phyloP scores from a whole-genome alignment of 1,140 invertebrate species.

The Idris sp. region DNA sequence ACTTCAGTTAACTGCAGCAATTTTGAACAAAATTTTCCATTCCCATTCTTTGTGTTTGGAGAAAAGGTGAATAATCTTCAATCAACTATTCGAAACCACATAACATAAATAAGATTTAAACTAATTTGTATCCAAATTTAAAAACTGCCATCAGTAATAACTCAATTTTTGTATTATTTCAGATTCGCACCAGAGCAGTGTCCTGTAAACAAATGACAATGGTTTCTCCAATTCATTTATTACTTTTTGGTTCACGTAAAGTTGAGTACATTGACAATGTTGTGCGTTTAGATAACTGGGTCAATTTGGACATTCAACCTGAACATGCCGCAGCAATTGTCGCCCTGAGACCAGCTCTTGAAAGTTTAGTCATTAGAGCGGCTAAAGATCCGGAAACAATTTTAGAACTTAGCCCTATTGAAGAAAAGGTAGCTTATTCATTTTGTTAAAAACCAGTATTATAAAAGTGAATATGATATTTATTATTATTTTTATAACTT shows the following conservation, averaged over 20 bases:
- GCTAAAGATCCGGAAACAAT: conserved; percentile 84
- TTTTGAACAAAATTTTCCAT: conserved; percentile 90
- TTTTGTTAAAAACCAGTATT: neutral
- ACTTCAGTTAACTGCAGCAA: conserved; percentile 97
- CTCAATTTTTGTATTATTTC: conserved; percentile 23
- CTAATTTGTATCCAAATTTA: no score
- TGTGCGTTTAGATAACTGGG: conserved; percentile 93
- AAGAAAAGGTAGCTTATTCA: conserved; percentile 77
- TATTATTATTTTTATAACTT: conserved; percentile 58
- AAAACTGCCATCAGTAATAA: no score
- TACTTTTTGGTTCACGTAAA: conserved; percentile 94
- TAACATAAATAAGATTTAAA: no score
- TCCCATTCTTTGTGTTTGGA: conserved; percentile 97
- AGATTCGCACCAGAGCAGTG: conserved; percentile 96
- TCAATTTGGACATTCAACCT: conserved; percentile 92
- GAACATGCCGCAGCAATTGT: conserved; percentile 87
- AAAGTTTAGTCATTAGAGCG: conserved; percentile 88
- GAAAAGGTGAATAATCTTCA: conserved; percentile 88
- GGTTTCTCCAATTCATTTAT: conserved; percentile 94
- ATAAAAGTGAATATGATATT: neutral
- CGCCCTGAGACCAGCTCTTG: conserved; percentile 91
- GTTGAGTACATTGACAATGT: conserved; percentile 86
- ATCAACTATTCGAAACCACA: no score
- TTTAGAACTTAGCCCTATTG: conserved; percentile 78
- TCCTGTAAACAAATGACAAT: conserved; percentile 98